Percentiles rank a stretch among this genome's conserved stretches.
Conservation (phyloP, 2,888 invertebrate genomes). For the Fragum sueziense region DNA sequence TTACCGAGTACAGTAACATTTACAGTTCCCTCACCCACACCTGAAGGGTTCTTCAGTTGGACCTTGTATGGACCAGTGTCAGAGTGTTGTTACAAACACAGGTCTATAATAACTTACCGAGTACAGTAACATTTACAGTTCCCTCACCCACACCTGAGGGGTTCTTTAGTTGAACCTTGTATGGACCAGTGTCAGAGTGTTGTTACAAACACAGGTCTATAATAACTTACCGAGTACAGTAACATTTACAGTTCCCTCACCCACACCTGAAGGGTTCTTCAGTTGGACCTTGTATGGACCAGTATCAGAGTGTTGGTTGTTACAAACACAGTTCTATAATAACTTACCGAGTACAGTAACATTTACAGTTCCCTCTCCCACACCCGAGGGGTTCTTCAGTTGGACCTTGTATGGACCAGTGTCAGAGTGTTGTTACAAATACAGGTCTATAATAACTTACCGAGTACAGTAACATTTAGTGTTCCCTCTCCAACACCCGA, state of each 20-base stretch:
- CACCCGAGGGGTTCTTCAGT: constrained; percentile 96
- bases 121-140: constrained; percentile 95
- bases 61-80: constrained; percentile 96
- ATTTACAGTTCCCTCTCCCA: constrained; percentile 96
- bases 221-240: constrained; percentile 90
- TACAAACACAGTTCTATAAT: not conserved
- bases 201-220: constrained; percentile 97
- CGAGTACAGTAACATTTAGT: constrained; percentile 95
- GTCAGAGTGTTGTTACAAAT: constrained; percentile 94
- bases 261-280: constrained; percentile 97
- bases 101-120: no score
- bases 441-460: constrained; percentile 86
- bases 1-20: constrained; percentile 93
- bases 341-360: constrained; percentile 92
- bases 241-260: constrained; percentile 97
- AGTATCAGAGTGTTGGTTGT: constrained; percentile 92
- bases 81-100: constrained; percentile 94
- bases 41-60: constrained; percentile 95
- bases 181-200: constrained; percentile 94
- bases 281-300: constrained; percentile 96
- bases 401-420: constrained; percentile 96
- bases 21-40: constrained; percentile 96
- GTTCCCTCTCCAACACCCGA: constrained; percentile 98
- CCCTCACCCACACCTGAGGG: constrained; percentile 97
- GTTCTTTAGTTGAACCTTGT: constrained; percentile 95